A percentile compares a stretch with the other conserved stretches of the same genome.
Conservation (phyloP, 2,888 invertebrate species). For the Mythimna vitellina region DNA sequence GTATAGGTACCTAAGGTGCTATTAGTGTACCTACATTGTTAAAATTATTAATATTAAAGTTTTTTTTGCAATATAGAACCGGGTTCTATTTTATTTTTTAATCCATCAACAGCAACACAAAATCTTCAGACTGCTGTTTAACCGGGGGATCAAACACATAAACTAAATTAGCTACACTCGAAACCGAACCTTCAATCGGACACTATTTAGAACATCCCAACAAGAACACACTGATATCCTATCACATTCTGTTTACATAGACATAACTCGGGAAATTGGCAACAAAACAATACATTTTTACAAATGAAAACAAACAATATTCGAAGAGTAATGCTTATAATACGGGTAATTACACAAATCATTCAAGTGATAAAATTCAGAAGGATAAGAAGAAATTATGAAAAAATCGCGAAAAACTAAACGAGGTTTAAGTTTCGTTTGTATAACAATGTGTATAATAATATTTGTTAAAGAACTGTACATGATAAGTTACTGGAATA, state of each 20-base stretch:
- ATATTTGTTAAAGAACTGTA: constrained; percentile 8
- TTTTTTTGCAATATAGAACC: no score
- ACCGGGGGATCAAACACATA: not conserved
- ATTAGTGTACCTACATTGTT: no score
- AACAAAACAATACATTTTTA: constrained; percentile 24
- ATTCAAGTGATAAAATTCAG: constrained; percentile 11
- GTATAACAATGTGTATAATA: constrained; percentile 17
- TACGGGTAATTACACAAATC: not conserved
- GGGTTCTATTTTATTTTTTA: no score
- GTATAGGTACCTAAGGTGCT: no score
- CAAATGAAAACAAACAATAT: not conserved
- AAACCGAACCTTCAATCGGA: not conserved
- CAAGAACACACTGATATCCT: not conserved
- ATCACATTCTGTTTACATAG: constrained; percentile 1
- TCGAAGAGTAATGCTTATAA: not conserved
- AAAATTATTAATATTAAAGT: no score
- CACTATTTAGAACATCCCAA: not conserved
- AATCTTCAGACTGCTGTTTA: not conserved
- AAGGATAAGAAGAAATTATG: constrained; percentile 8
- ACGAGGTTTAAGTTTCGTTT: constrained; percentile 21
- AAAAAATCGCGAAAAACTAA: constrained; percentile 28
- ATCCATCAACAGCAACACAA: not conserved
- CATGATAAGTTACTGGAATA: not conserved
- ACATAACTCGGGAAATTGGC: constrained; percentile 18
- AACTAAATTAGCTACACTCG: no score